Percentiles rank a stretch among this genome's conserved stretches.
Evolutionary conservation across 2,113 vertebrate genomes (phyloP).

Genomic region (Caretta caretta): DNA sequence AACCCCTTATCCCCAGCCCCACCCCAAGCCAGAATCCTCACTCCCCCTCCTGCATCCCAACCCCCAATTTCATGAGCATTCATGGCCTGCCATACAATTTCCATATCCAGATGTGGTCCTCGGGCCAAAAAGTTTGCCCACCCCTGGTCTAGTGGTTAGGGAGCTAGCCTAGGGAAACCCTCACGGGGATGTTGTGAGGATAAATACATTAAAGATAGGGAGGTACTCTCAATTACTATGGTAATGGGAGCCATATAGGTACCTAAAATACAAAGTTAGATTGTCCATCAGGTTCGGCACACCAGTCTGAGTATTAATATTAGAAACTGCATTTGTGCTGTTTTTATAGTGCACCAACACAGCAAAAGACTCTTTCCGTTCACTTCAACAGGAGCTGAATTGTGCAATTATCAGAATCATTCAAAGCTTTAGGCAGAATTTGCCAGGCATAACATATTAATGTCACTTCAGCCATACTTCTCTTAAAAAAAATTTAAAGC

Average conservation of each 20-base stretch:
- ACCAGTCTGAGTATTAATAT: background rate
- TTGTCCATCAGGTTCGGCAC: accelerated
- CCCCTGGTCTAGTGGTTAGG: background rate
- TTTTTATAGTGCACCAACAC: background rate
- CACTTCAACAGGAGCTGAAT: background rate
- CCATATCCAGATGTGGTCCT: too few relatives aligned
- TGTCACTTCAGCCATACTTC: background rate
- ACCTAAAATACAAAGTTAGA: background rate
- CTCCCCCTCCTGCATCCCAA: too few relatives aligned
- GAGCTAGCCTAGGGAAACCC: background rate
- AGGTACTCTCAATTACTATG: background rate
- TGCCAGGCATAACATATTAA: background rate
- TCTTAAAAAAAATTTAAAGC: background rate
- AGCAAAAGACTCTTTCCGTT: background rate
- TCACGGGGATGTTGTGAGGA: background rate
- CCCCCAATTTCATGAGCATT: too few relatives aligned
- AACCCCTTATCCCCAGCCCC: too few relatives aligned
- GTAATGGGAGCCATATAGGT: background rate
- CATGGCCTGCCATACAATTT: too few relatives aligned
- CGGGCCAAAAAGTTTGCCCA: too few relatives aligned
- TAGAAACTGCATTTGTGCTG: background rate
- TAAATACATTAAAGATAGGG: background rate
- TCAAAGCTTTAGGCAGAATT: background rate
- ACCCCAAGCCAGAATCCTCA: too few relatives aligned
- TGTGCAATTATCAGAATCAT: slow-evolving; percentile 19